Percentiles rank a stretch among this genome's conserved stretches.
Conservation (phyloP, 2,888 invertebrate genomes). For the Epistrophe eligans region DNA sequence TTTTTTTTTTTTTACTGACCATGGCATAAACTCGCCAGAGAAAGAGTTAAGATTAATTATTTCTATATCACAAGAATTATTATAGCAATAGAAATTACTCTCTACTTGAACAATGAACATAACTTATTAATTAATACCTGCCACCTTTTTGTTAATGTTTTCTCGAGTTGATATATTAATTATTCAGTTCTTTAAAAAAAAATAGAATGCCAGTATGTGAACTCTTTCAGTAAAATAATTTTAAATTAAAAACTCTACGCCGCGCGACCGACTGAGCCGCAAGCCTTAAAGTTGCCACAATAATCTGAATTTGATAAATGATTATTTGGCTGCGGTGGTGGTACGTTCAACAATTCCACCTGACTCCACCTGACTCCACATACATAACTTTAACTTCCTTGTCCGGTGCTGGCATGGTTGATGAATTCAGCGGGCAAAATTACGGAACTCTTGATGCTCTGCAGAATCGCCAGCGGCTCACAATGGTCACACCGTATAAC, state of each 20-base stretch:
- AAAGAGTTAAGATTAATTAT: no score
- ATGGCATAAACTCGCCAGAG: no score
- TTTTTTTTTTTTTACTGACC: neutral
- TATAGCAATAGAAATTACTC: no score
- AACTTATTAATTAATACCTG: slow-evolving; percentile 47
- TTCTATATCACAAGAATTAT: no score
- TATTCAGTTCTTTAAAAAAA: slow-evolving; percentile 20
- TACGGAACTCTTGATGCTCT: slow-evolving; percentile 43
- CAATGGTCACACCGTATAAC: slow-evolving; percentile 69
- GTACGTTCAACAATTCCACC: slow-evolving; percentile 42
- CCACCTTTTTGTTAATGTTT: slow-evolving; percentile 6
- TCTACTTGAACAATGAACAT: slow-evolving; percentile 4
- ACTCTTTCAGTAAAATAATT: slow-evolving; percentile 20
- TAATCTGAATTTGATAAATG: slow-evolving; percentile 72
- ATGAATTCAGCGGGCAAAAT: slow-evolving; percentile 70
- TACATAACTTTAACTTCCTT: slow-evolving; percentile 66
- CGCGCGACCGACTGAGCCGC: no score
- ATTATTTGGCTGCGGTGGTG: slow-evolving; percentile 29
- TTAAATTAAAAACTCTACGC: slow-evolving; percentile 4
- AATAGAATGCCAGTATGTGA: slow-evolving; percentile 37
- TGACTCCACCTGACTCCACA: no score
- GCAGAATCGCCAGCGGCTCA: slow-evolving; percentile 66
- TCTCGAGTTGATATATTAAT: neutral
- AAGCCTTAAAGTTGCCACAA: slow-evolving; percentile 28
- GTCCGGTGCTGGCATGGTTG: slow-evolving; percentile 44